Base-by-base conservation (phyloP, 2,888 invertebrate species). In the Atherix ibis region DNA sequence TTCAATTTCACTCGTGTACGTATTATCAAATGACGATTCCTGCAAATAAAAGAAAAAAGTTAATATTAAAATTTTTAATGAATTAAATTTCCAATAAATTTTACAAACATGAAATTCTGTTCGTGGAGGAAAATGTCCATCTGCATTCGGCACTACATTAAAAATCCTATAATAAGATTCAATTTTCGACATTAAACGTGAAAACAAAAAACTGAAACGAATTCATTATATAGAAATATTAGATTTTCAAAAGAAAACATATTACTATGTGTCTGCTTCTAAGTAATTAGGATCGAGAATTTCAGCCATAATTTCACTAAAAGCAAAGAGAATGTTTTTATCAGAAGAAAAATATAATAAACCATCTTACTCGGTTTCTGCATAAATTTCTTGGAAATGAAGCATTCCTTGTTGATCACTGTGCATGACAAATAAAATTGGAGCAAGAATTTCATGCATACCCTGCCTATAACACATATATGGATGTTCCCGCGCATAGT, bases 361-460 rank as follows among this genome's bases (percentile, higher is more conserved):
- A 15, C 22, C 12, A 33, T 14, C 46, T 44, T 50, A 60, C 60
- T 55, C 54, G 25, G 64, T 53, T 24, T 50, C 46, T 32, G 47
- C 44, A 12, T 58, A 52, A 12, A 62, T 62, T 48, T 76, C 75
- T 35, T 57, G 61, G 32, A 70, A 69, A 50, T 76, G 74, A 32
- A 70, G 56, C 46, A 72, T 65, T 4, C 73, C 69, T 50, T 75
- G 73, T 43, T 82, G 76, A 54, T 87, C 87, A 41, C 71, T 68
- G 48, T 77, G 73, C 15, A 84, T 62, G 9, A 85, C 80, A 51
- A 77, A 80, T 18, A 87, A 63, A 31, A 85, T 56, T 0, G 84
- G 84, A 2, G 84, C 87, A 32, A 87, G 58, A 31, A 87, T 70
- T 56, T 87, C 87, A 58, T 87, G 87, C 85, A 87, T 87, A 15